phyloP scores from a whole-genome alignment of 2,888 invertebrate species.

The Tetragonula carbonaria region DNA sequence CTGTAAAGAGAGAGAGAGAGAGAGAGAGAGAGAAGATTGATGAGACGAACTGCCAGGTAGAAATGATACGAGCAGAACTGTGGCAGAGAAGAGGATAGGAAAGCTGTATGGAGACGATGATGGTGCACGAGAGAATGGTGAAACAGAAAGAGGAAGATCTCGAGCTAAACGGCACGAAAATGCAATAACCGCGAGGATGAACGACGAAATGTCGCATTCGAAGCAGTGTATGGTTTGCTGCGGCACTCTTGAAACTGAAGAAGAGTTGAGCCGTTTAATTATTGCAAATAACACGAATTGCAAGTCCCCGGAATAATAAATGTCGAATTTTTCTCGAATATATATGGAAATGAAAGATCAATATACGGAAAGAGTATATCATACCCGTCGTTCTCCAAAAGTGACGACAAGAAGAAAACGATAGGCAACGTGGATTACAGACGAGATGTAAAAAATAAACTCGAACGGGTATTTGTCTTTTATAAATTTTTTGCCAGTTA shows the following conservation, averaged over 20 bases:
- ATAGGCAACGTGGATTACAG: conserved; percentile 1
- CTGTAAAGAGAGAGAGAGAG: conserved; percentile 30
- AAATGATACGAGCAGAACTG: conserved; percentile 27
- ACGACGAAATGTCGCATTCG: conserved; percentile 70
- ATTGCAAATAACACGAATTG: not conserved
- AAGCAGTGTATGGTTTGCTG: conserved; percentile 60
- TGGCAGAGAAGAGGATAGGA: conserved; percentile 28
- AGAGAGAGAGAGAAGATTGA: not conserved
- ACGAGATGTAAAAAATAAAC: conserved; percentile 18
- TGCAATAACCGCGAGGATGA: conserved; percentile 72
- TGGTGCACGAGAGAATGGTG: conserved; percentile 35
- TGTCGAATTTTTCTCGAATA: not conserved
- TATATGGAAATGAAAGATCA: too few species aligned
- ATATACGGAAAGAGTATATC: not conserved
- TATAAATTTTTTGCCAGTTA: conserved; percentile 36
- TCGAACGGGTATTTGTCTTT: conserved; percentile 40
- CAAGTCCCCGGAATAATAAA: not conserved
- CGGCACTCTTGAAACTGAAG: conserved; percentile 2
- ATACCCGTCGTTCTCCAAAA: not conserved
- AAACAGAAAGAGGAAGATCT: conserved; percentile 47
- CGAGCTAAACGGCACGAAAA: conserved; percentile 54
- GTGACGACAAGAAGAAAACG: not conserved
- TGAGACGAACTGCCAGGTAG: conserved; percentile 38
- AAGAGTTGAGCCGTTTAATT: not conserved
- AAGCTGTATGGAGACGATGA: conserved; percentile 42